Evolutionary conservation across 2,797 vertebrate species (phyloP).

Genomic region (Yasuhikotakia modesta): DNA sequence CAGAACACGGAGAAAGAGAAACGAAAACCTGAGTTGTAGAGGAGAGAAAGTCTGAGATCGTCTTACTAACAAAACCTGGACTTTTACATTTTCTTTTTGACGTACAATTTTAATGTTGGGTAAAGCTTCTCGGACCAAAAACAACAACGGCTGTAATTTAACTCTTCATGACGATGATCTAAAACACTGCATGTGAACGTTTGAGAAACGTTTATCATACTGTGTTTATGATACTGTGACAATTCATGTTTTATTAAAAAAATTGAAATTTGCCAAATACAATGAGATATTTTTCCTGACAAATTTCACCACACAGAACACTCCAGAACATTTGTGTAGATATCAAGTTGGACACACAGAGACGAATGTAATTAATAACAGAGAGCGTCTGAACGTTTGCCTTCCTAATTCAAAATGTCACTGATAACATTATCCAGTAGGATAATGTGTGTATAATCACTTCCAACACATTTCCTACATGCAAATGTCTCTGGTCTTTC

Average conservation of each 20-base stretch:
- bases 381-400: slow-evolving; percentile 58
- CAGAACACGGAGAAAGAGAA: slow-evolving; percentile 47
- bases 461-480: slow-evolving; percentile 40
- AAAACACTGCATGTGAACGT: too few relatives aligned
- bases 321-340: slow-evolving; percentile 50
- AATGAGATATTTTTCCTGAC: slow-evolving; percentile 72
- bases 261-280: slow-evolving; percentile 16
- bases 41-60: neutral
- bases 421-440: slow-evolving; percentile 63
- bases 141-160: too few relatives aligned
- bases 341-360: slow-evolving; percentile 56
- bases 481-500: slow-evolving; percentile 40
- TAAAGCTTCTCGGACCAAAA: slow-evolving; percentile 53
- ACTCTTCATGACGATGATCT: too few relatives aligned
- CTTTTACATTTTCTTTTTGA: neutral
- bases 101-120: slow-evolving; percentile 42
- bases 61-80: neutral
- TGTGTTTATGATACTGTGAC: too few relatives aligned
- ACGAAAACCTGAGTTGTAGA: slow-evolving; percentile 49
- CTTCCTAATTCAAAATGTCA: slow-evolving; percentile 55
- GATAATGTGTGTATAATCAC: slow-evolving; percentile 43
- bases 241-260: too few relatives aligned
- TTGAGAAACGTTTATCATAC: too few relatives aligned
- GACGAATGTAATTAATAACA: slow-evolving; percentile 65
- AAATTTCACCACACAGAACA: slow-evolving; percentile 67